Evolutionary conservation across 1,140 invertebrate genomes (phyloP).

Genomic region (Drosophila bocqueti): DNA sequence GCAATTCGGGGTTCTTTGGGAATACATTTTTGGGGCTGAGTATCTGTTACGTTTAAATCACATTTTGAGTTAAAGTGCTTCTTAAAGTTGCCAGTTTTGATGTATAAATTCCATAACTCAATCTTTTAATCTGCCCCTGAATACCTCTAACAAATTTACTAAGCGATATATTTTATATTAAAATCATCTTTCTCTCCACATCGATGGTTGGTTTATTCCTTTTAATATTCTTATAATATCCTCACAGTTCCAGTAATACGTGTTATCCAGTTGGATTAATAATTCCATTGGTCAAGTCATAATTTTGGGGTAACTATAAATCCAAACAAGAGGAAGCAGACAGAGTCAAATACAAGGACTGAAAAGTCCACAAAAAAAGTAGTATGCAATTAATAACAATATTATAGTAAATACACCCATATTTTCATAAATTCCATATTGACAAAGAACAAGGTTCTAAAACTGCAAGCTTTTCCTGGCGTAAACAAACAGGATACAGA

Average conservation of each 20-base stretch:
- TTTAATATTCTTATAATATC: too few relatives aligned
- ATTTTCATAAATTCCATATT: neutral
- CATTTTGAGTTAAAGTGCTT: too few relatives aligned
- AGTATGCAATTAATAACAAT: too few relatives aligned
- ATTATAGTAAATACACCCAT: neutral
- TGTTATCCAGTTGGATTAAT: neutral
- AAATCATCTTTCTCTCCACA: too few relatives aligned
- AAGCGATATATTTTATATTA: too few relatives aligned
- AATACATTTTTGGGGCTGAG: neutral
- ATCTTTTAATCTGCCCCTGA: neutral
- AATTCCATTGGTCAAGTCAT: neutral
- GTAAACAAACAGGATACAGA: neutral
- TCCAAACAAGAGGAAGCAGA: neutral
- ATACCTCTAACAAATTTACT: too few relatives aligned
- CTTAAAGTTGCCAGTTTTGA: neutral
- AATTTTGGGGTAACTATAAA: neutral
- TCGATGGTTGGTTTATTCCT: too few relatives aligned
- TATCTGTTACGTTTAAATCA: neutral
- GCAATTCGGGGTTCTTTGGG: neutral
- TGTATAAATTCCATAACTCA: too few relatives aligned
- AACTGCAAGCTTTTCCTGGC: neutral
- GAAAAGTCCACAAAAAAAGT: too few relatives aligned
- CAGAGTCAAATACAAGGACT: too few relatives aligned
- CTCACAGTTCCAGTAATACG: neutral
- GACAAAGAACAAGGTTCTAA: neutral